Evolutionary conservation across 1,140 invertebrate species (phyloP), one percentile per base, ranked within the genome.

Genomic region (Microplitis mediator): DNA sequence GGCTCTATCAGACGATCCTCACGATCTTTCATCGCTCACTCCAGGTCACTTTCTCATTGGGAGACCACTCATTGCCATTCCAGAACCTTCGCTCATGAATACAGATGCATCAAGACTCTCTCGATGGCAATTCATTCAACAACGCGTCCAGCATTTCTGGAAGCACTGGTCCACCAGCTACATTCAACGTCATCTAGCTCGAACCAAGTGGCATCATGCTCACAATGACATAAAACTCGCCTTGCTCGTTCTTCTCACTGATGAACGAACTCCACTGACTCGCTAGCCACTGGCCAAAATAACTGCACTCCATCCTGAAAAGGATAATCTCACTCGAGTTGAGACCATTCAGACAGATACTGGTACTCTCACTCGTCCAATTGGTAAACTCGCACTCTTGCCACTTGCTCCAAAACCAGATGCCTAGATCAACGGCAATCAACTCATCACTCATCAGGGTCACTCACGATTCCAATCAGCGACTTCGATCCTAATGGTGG

Each of bases 1-100:
- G 13, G 9, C 70, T 3, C 32, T 60, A 13, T 13, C 39, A n/a
- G 39, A 34, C 14, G 70, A 71, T 16, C 60, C 60, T n/a, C n/a
- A 35, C 2, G 70, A 64, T 23, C 50, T 71, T 4, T 31, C 69
- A 13, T n/a, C 31, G 5, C 60, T 80, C 0, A 79, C 78, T 11
- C 80, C 78, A 62, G 75, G 74, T 0, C 79, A 82, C 35, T 80
- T 83, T 52, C 63, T 83, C 16, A 77, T 77, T 5, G 76, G 72
- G 8, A 62, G 73, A 54, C 35, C 79, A 14, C 35, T 71, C 4
- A 8, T 69, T 11, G 63, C 77, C n/a, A n/a, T 74, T 0, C 73
- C 76, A 31, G 76, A 77, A 72, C 69, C 50, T n/a, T 23, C 23
- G 2, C 23, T 23, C 23, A 23, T 23, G 23, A 2, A 23, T 23